Percentiles rank a stretch among this genome's conserved stretches.
Evolutionary conservation across 2,797 vertebrate genomes (phyloP).

Genomic region (Sphaeramia orbicularis): DNA sequence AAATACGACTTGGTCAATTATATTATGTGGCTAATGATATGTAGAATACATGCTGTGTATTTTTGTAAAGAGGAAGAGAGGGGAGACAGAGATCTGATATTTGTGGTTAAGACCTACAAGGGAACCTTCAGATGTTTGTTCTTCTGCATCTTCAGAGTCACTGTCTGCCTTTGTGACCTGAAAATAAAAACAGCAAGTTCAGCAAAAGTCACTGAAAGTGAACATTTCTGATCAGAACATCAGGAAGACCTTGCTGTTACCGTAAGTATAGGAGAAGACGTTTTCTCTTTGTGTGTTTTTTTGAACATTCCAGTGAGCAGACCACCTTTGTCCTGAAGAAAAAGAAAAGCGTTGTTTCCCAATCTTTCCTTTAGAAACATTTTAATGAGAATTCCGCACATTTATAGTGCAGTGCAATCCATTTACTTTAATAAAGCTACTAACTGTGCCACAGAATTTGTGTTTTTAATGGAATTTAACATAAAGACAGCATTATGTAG

Average conservation of each 20-base stretch:
- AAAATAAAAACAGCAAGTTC: neutral
- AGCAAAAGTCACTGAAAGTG: neutral
- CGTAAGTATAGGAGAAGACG: slow-evolving; percentile 3
- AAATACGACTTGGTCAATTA: too few relatives aligned
- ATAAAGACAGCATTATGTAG: too few relatives aligned
- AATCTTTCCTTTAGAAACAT: neutral
- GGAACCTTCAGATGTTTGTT: slow-evolving; percentile 27
- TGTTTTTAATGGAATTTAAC: too few relatives aligned
- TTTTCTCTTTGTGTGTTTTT: slow-evolving; percentile 54
- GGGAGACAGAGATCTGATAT: too few relatives aligned
- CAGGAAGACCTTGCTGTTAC: slow-evolving; percentile 19
- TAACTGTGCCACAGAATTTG: too few relatives aligned
- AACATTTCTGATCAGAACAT: neutral
- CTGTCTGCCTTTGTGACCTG: slow-evolving; percentile 48
- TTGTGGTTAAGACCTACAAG: slow-evolving; percentile 23
- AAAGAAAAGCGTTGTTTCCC: neutral
- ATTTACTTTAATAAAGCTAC: too few relatives aligned
- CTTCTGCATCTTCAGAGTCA: slow-evolving; percentile 46
- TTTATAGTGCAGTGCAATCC: neutral
- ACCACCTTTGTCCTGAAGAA: slow-evolving; percentile 56
- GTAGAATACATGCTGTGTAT: too few relatives aligned
- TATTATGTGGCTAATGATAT: too few relatives aligned
- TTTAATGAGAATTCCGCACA: neutral
- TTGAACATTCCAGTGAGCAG: slow-evolving; percentile 55
- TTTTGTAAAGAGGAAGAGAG: too few relatives aligned